Base-by-base conservation (phyloP, 2,113 vertebrate genomes). In the Xyliphius kryptos region DNA sequence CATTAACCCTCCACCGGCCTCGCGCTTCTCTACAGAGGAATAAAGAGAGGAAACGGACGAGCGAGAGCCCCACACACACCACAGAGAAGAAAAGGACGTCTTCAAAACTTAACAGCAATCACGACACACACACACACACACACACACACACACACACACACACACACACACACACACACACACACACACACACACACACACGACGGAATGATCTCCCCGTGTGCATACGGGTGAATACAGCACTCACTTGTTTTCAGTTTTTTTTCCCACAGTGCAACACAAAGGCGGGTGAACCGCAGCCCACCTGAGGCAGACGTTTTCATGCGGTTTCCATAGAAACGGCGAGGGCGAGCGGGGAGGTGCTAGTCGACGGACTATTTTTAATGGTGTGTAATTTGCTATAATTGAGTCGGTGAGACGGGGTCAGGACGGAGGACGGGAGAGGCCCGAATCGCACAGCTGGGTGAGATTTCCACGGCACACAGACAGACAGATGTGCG, bases 301-400 rank as follows among this genome's bases (percentile, higher is more conserved):
- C 63, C 66, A 62, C 69, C 65, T 70, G 52, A 73, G 61, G 50
- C 52, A 62, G 48, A 66, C 53, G 58, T 73, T 64, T 55, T 50
- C 22, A 54, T 50, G 54, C 21, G 52, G 71, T 77, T 70, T 56
- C 72, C 72, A 74, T 74, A 64, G 69, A 74, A 77, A 77, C 67
- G 55, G 61, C n/a, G 22, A 64, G 67, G 48, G 43, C 17, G 43
- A 40, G 41, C 26, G 67, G 70, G 56, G 38, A 41, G 43, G 19
- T 9, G 32, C 57, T 48, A 52, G 65, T 53, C 59, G 38, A 65
- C 37, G 51, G 40, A 51, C 60, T 67, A 56, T 63, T 74, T 69
- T 71, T 67, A 63, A 69, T 60, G 55, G 12, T 9, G 46, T 49
- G 49, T 66, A 63, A 74, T 76, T 74, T 67, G 66, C 69, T 67